Evolutionary conservation across 2,113 vertebrate species (phyloP), one percentile per base, ranked within the genome.

Genomic region (Morphnarchus princeps): DNA sequence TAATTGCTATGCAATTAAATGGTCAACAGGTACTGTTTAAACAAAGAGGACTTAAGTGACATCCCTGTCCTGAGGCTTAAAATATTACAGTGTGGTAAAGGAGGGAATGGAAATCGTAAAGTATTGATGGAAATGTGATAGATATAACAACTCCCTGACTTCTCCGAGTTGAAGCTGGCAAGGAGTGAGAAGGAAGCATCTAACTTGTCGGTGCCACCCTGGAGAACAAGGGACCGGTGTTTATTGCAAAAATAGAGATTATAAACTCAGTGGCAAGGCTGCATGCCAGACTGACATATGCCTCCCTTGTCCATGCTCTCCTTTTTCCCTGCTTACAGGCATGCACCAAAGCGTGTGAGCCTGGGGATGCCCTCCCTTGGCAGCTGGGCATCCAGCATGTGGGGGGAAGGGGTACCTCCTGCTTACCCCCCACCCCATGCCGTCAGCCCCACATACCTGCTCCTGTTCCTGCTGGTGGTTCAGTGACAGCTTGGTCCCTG

Each of bases 291-390:
- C 22, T 0, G 3, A 5, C 0, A 2, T 3, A 8, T 3, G 3
- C 7, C 20, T 54, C 17, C 36, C 63, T 25, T 22, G 45, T 15
- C 67, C 21, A 6, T 3, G 18, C 7, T 74, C 40, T n/a, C 26
- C 18, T 47, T 49, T 36, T 34, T 24, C 59, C 28, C 29, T 1
- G 18, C 29, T 19, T 17, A 4, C 16, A 6, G 65, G 11, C 5
- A 4, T 3, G 61, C 32, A 2, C 4, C 7, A 3, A 29, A 3
- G 45, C 0, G 0, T 13, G 18, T 0, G 26, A 76, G 21, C 38
- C 31, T 21, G 34, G 10, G 1, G 22, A 34, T 62, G 63, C 18
- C 15, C 11, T 22, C 34, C 45, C 45, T 16, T 38, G 38, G 58
- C 47, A 45, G 45, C 32, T 12, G 38, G 24, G n/a, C 62, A 61